Evolutionary conservation across 2,797 vertebrate genomes (phyloP), one percentile per base, ranked within the genome.

Genomic region (Podarcis lilfordi): DNA sequence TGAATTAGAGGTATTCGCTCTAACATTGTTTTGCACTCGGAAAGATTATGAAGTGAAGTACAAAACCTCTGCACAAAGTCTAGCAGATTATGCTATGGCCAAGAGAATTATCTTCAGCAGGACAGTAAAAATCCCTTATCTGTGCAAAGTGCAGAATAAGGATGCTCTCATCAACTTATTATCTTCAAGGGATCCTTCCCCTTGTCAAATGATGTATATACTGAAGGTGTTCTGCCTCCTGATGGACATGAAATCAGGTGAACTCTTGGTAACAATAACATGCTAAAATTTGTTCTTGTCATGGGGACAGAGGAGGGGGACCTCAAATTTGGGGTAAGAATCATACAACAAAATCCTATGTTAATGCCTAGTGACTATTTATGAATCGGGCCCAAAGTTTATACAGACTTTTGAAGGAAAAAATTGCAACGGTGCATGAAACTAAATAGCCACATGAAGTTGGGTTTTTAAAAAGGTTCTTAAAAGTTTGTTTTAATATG

Each of bases 361-460:
- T 97, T 97, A 97, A 97, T 97, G 97, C 95, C 96, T 95, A 95
- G 89, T 88, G 90, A 94, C 94, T 94, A 97, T 97, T 97, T 96
- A 97, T 97, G 97, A 97, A 97, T 97, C 96, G 95, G 97, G 97
- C 97, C 97, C 96, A 95, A 95, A 96, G 94, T 97, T 96, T 97
- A 96, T 97, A 97, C 97, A 97, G 96, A 96, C 93, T 93, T 96
- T 96, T 95, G 95, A 96, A 96, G 95, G 96, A 95, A 90, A 83
- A 96, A 96, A 96, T 94, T 96, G 94, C 96, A 97, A 96, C 93
- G 96, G 96, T 96, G 96, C 95, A 96, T 96, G 96, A 96, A 97
- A 97, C 95, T 96, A 97, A 97, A 96, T 93, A 97, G 96, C 95
- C 95, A 96, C 40, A 94, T 96, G 95, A 96, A 95, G 95, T 94